Base-by-base conservation (phyloP, 1,140 invertebrate genomes). In the Vollenhovia emeryi region DNA sequence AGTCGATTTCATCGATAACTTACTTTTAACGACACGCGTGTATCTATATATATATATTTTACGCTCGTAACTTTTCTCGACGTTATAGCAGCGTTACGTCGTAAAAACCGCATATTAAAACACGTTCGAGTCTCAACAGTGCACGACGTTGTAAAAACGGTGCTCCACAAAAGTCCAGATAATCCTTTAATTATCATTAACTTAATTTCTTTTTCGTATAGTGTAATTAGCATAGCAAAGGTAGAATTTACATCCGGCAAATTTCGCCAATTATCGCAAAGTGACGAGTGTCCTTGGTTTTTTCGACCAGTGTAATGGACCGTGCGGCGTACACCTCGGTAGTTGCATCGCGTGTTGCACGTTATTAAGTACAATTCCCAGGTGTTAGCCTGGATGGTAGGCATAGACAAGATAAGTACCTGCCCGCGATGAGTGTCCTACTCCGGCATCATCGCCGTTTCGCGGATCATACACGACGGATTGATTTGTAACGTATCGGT, bases 271-370 rank as follows among this genome's bases (percentile, higher is more conserved):
- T 48, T 76, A 60, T 24, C 57, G 24, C 40, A 59, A 86, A 87
- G 50, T 73, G 64, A 48, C 11, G 43, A 73, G 30, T 43, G 74
- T 62, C 74, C 74, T 76, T 62, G 57, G 57, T 71, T 69, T 78
- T 71, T 62, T 55, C 55, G 66, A 30, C 21, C 30, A 33, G 69
- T 59, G 86, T 84, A 69, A 86, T 86, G 69, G 76, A 86, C 86
- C 86, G 84, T 74, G 66, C 13, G 18, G n/a, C 21, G 13, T 74
- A 74, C 48, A 66, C 48, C 27, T 45, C 33, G 40, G 71, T 57
- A 76, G 75, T 73, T 76, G 79, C 55, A 86, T 84, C 73, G 85
- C 87, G 87, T 88, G 85, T 84, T 84, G 85, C 85, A 78, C 85
- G 87, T 88, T 86, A 88, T 88, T 88, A 88, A 82, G 76, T 64